Conservation (phyloP, 2,888 invertebrate species). For the Pantelozetes paolii region DNA sequence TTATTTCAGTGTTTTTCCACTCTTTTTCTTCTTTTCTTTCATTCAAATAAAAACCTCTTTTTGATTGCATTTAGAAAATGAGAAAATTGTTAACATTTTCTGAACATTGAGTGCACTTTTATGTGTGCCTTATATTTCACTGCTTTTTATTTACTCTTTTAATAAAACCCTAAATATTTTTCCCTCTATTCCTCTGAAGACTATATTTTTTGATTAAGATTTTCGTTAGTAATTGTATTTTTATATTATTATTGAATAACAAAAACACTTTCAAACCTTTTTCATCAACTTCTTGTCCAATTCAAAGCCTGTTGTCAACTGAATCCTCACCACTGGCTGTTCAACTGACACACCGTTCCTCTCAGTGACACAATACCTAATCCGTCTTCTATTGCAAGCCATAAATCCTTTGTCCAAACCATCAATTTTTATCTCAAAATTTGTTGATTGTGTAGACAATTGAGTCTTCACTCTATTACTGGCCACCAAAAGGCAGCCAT, state of each 20-base stretch:
- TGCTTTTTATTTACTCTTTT: too few relatives aligned
- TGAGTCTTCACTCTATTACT: conserved; percentile 12
- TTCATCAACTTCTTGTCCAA: not conserved
- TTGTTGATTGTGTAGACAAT: not conserved
- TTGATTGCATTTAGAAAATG: too few relatives aligned
- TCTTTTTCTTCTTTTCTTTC: not conserved
- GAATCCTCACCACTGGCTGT: conserved; percentile 13
- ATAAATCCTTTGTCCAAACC: conserved; percentile 12
- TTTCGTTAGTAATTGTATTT: too few relatives aligned
- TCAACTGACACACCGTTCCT: not conserved
- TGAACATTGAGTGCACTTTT: too few relatives aligned
- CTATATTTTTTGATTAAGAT: too few relatives aligned
- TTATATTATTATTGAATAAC: not conserved
- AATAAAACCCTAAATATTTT: too few relatives aligned
- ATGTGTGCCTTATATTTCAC: too few relatives aligned
- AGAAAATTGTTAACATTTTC: too few relatives aligned
- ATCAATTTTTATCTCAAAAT: conserved; percentile 19
- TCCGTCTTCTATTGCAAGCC: not conserved
- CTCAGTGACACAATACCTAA: not conserved
- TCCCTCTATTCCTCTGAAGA: too few relatives aligned
- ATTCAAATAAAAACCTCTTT: too few relatives aligned
- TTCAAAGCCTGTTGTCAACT: not conserved
- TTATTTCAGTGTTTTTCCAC: not conserved
- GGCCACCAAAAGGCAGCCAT: conserved; percentile 9
- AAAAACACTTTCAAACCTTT: not conserved